Evolutionary conservation across 2,797 vertebrate species (phyloP).

Genomic region (Sardinella longiceps): DNA sequence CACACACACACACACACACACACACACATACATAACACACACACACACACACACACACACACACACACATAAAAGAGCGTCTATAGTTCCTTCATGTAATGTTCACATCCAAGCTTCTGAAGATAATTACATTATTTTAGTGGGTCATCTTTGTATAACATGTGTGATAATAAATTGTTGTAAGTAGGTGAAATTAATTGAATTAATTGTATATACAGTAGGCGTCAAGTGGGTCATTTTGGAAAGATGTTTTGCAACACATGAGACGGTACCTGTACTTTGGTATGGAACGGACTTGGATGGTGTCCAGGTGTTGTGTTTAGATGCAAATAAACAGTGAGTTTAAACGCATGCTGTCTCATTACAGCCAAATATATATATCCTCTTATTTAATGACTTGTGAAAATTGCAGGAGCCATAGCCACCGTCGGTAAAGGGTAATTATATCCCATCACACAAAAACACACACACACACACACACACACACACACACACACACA

Average conservation of each 20-base stretch:
- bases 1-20: background rate
- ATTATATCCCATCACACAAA: background rate
- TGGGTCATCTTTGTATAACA: background rate
- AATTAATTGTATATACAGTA: background rate
- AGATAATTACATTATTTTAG: background rate
- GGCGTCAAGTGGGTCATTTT: too few relatives aligned
- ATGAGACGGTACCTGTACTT: background rate
- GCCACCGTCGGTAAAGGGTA: background rate
- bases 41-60: slow-evolving; percentile 8
- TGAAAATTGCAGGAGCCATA: background rate
- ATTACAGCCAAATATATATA: background rate
- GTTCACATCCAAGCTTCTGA: background rate
- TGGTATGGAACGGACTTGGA: background rate
- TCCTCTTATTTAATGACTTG: slow-evolving; percentile 6
- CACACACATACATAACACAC: too few relatives aligned
- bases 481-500: too few relatives aligned
- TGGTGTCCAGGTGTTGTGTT: background rate
- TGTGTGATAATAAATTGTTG: too few relatives aligned
- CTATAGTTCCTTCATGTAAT: background rate
- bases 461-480: too few relatives aligned
- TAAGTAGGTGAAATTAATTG: background rate
- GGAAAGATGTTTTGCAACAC: background rate
- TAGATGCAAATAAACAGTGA: background rate
- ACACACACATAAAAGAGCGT: background rate
- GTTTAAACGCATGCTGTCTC: background rate